Base-by-base conservation (phyloP, 2,113 vertebrate genomes). In the Muscicapa adusta region DNA sequence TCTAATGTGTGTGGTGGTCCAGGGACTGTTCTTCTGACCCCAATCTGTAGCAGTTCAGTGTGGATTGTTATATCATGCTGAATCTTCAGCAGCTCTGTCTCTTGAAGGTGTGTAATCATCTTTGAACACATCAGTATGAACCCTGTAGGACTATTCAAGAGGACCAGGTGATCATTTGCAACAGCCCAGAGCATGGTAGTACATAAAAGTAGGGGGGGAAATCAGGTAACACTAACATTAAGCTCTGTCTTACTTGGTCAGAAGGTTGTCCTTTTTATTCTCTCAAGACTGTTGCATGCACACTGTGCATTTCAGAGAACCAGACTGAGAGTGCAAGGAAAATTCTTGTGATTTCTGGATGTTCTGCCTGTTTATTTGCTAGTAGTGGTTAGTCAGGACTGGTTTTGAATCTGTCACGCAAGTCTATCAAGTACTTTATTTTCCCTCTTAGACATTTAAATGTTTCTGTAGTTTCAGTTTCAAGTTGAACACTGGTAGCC, bases 391-490 rank as follows among this genome's bases (percentile, higher is more conserved):
- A 82, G 58, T 85, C 56, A 63, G 56, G 72, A 63, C 60, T 77
- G 19, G 62, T 85, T 91, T 73, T 79, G 58, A 72, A 72, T 79
- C 53, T 63, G 66, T 82, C 25, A 7, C 7, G 17, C 79, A 66
- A 61, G 23, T 92, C 75, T 71, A 8, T 81, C 36, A 53, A 42
- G 70, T 81, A 65, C n/a, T 71, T 56, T 63, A 17, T 89, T 93
- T 83, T 76, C 48, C 24, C 51, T 84, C 31, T 76, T 70, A 43
- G 65, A 42, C 14, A 38, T 86, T 89, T 81, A 92, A 77, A 31
- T 89, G 67, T 62, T 93, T 81, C 28, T 67, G 28, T 61, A n/a
- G 51, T 91, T 96, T 93, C 65, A 74, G 68, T 96, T 95, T 88
- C 79, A n/a, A 56, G 76, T 77, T 92, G 72, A 95, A 26, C 8